These are phyloP conservation scores for Ruditapes philippinarum DNA, from an alignment of 1,140 invertebrate genomes.

Conservation along the genomic window DNA sequence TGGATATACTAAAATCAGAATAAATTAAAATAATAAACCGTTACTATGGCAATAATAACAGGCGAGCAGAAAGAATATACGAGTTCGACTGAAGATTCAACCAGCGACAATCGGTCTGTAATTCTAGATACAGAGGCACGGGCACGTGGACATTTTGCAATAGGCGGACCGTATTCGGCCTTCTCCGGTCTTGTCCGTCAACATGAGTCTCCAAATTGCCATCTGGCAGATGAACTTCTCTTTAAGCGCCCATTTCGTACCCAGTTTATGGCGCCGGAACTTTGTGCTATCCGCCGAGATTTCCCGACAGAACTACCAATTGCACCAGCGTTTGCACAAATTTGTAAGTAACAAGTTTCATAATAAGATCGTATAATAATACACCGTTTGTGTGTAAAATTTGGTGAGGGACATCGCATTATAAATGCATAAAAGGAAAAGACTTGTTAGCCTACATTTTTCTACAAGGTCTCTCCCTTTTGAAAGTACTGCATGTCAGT, in stretches of 20 bases:
- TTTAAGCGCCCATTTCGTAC: constrained; percentile 1
- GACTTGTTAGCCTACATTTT: too few relatives aligned
- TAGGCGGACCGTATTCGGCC: constrained; percentile 63
- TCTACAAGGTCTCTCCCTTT: too few relatives aligned
- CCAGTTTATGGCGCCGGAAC: background rate
- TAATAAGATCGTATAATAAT: too few relatives aligned
- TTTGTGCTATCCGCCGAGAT: background rate
- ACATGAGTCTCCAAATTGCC: background rate
- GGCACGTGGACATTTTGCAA: background rate
- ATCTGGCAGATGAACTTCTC: background rate
- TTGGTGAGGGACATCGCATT: too few relatives aligned
- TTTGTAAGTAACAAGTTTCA: constrained; percentile 67
- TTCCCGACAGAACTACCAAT: constrained; percentile 46
- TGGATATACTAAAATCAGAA: too few relatives aligned
- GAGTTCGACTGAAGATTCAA: background rate
- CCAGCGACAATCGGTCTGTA: background rate
- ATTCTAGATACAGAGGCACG: background rate
- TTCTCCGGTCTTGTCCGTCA: constrained; percentile 36
- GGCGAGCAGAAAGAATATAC: background rate
- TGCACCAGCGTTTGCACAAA: constrained; percentile 67
- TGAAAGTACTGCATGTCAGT: too few relatives aligned
- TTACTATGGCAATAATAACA: background rate
- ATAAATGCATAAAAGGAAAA: too few relatives aligned
- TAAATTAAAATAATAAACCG: background rate
- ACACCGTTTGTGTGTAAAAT: too few relatives aligned